These are phyloP conservation scores for Epinephelus moara DNA, from an alignment of 2,113 vertebrate species.

Conservation along the genomic window DNA sequence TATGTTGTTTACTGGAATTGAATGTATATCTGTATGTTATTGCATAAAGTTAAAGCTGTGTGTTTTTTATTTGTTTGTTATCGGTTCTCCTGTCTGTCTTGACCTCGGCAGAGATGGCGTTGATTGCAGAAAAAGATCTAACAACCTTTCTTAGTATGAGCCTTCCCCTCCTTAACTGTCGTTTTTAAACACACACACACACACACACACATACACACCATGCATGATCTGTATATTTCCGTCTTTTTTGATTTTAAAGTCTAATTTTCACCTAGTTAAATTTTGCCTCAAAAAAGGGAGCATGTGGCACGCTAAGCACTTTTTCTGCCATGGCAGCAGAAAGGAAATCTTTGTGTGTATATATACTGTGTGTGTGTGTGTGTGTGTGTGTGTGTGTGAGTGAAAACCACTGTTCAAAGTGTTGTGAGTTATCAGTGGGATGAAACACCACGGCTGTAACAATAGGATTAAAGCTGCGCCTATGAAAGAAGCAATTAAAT, in stretches of 20 bases:
- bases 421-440: constrained; percentile 78
- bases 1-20: background rate
- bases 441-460: constrained; percentile 74
- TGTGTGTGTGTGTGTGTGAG: constrained; percentile 49
- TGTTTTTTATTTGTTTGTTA: constrained; percentile 1
- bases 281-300: constrained; percentile 66
- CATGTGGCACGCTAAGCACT: constrained; percentile 73
- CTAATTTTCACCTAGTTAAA: constrained; percentile 74
- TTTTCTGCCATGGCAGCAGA: constrained; percentile 82
- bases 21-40: background rate
- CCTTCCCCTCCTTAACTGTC: background rate
- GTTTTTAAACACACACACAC: background rate
- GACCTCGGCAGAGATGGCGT: constrained; percentile 11
- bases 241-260: constrained; percentile 73
- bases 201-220: constrained; percentile 10
- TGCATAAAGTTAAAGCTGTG: background rate
- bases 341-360: constrained; percentile 46
- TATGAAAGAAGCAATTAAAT: constrained; percentile 81
- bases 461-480: constrained; percentile 76
- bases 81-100: background rate
- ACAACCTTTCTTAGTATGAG: background rate
- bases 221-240: constrained; percentile 12
- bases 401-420: constrained; percentile 77
- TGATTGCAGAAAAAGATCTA: constrained; percentile 5
- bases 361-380: constrained; percentile 45